These are phyloP conservation scores for Capitella teleta DNA, from an alignment of 1,140 invertebrate genomes.

Conservation along the genomic window DNA sequence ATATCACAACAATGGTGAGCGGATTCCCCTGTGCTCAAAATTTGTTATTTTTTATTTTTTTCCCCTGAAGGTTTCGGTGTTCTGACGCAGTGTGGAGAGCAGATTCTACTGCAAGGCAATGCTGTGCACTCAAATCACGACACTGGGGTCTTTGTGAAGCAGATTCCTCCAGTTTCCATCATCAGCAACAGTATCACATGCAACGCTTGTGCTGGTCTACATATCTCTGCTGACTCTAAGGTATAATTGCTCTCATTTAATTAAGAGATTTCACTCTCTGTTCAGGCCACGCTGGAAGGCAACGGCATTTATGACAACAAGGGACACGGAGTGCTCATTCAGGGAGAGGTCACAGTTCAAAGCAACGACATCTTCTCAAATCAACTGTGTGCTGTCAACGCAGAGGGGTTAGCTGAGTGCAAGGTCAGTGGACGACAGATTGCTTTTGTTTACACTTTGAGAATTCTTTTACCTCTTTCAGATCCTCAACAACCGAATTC, in stretches of 20 bases:
- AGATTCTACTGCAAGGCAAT: constrained; percentile 21
- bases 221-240: constrained; percentile 11
- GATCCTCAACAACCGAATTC: too few species aligned
- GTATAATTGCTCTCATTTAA: background rate
- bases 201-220: constrained; percentile 23
- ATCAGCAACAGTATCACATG: constrained; percentile 24
- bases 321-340: constrained; percentile 18
- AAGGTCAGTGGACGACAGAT: too few species aligned
- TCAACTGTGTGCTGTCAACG: constrained; percentile 6
- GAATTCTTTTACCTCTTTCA: too few species aligned
- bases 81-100: constrained; percentile 21
- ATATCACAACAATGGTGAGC: constrained; percentile 2
- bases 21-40: background rate
- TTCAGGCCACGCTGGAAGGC: constrained; percentile 12
- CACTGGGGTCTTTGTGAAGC: constrained; percentile 23
- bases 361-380: constrained; percentile 25
- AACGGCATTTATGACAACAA: constrained; percentile 27
- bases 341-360: constrained; percentile 14
- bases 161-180: constrained; percentile 17
- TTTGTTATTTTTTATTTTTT: background rate
- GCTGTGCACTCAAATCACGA: constrained; percentile 25
- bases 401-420: too few species aligned
- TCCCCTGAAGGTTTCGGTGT: constrained; percentile 21
- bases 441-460: too few species aligned
- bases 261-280: background rate